Base-by-base conservation (phyloP, 2,888 invertebrate genomes). In the Labia minor region DNA sequence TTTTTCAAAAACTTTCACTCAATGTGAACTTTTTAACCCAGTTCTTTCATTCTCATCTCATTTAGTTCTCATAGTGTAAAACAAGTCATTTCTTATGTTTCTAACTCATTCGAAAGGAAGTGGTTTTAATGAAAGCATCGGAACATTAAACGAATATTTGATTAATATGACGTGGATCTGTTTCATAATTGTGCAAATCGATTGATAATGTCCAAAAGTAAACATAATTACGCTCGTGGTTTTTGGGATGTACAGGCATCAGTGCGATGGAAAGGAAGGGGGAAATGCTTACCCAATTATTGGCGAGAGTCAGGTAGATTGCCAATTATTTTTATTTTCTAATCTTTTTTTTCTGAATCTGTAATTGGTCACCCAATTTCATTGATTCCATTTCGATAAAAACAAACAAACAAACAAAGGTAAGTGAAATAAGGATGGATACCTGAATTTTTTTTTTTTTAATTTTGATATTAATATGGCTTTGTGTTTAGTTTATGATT, bases 231-330 rank as follows among this genome's bases (percentile, higher is more conserved):
- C 61, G 61, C 63, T 21, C 67, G 68, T 37, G 62, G 64, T 21
- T 68, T 68, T 61, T 68, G 68, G 69, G 68, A 69, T 33, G 49
- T 64, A 18, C n/a, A n/a, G n/a, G n/a, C n/a, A n/a, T 62, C 62
- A 19, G 33, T 62, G 63, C 63, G 20, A 20, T 21, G 19, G 18
- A 19, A 66, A 49, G 69, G 66, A 19, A 69, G 26, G 63, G 66
- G 68, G 37, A 69, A 68, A 64, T 64, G 64, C 63, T 37, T 65
- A 14, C 66, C 69, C 63, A 63, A 61, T 20, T 68, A 64, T 62
- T 63, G 68, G 68, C 65, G 37, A 33, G 33, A 33, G 6, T 33
- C 11, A 19, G 21, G 19, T 21, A 62, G n/a, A n/a, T n/a, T n/a
- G n/a, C n/a, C n/a, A n/a, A n/a, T n/a, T n/a, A n/a, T n/a, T n/a